Evolutionary conservation across 2,113 vertebrate species (phyloP).

Genomic region (Phrynosoma blainvillii): DNA sequence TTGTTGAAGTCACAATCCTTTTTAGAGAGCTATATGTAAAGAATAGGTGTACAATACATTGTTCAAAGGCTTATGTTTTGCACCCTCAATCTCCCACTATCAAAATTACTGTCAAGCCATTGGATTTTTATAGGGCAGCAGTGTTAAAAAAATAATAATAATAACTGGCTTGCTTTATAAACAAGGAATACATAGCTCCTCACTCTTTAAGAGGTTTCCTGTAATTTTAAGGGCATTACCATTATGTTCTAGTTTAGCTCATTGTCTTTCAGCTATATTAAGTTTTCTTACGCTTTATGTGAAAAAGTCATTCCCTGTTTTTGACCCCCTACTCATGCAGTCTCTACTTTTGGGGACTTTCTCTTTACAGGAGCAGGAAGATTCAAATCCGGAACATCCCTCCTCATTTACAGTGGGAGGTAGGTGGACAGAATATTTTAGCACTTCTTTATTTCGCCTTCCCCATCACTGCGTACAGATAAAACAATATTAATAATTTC

Average conservation of each 20-base stretch:
- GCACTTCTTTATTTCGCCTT: neutral
- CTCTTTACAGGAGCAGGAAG: conserved; percentile 89
- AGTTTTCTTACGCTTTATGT: neutral
- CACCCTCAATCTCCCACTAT: no score
- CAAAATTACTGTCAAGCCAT: no score
- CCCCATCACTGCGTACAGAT: fast-evolving
- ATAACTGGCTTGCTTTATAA: no score
- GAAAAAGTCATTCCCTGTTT: neutral
- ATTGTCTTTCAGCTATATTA: neutral
- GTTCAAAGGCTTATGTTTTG: no score
- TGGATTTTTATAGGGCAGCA: no score
- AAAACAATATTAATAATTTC: neutral
- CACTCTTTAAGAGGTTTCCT: no score
- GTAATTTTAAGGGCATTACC: neutral
- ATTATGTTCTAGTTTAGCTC: neutral
- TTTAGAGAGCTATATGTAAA: neutral
- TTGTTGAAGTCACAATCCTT: neutral
- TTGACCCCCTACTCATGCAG: neutral
- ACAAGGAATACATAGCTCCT: no score
- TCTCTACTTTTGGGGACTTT: conserved; percentile 30
- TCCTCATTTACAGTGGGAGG: conserved; percentile 95
- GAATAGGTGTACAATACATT: no score
- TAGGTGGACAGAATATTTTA: conserved; percentile 69
- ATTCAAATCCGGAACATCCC: conserved; percentile 97
- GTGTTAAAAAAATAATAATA: no score